These are phyloP conservation scores for Typhlichthys eigenmanni DNA, from an alignment of 2,797 vertebrate species.

Conservation along the genomic window DNA sequence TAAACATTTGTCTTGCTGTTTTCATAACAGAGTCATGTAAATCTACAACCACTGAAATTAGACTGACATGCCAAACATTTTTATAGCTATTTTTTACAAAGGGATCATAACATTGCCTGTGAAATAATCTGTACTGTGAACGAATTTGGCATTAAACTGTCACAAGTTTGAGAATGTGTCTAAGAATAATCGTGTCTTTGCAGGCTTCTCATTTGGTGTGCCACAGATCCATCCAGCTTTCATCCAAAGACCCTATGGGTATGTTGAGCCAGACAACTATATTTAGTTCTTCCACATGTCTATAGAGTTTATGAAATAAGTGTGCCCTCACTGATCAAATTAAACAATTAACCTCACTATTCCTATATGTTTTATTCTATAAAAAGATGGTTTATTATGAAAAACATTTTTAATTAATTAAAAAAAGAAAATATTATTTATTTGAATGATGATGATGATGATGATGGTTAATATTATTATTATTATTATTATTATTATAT, in stretches of 20 bases:
- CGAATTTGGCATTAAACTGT: neutral
- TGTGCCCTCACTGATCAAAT: too few species aligned
- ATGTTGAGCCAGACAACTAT: conserved; percentile 66
- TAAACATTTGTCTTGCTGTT: neutral
- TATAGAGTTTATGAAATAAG: neutral
- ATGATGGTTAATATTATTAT: conserved; percentile 3
- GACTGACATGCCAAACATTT: neutral
- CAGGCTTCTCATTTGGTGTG: conserved; percentile 95
- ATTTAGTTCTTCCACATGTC: conserved; percentile 6
- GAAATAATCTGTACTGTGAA: neutral
- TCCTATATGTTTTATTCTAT: neutral
- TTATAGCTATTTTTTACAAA: neutral
- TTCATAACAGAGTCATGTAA: neutral
- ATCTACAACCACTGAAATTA: neutral
- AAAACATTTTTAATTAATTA: too few species aligned
- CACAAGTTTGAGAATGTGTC: too few species aligned
- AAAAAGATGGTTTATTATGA: too few species aligned
- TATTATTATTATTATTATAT: conserved; percentile 31
- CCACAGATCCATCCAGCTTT: conserved; percentile 97
- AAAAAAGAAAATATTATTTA: too few species aligned
- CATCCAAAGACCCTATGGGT: conserved; percentile 97
- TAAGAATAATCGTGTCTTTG: conserved; percentile 35
- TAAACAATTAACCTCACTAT: neutral
- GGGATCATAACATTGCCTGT: neutral
- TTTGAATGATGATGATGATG: too few species aligned